phyloP scores from a whole-genome alignment of 2,797 vertebrate genomes.

The Enteromius viviparus region DNA sequence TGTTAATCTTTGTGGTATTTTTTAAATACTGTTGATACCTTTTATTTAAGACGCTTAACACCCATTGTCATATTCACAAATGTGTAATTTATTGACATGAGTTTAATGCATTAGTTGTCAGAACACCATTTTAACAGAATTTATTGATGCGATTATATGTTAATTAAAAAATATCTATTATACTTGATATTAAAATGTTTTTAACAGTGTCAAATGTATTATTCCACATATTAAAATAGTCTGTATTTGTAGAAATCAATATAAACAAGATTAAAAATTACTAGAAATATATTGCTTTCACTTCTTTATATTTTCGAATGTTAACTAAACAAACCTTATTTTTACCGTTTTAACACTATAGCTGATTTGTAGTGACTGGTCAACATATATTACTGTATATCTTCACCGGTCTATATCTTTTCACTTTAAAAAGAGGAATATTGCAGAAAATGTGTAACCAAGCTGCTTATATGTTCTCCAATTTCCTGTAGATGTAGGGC shows the following conservation, averaged over 20 bases:
- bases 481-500: conserved; percentile 64
- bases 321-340: neutral
- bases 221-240: neutral
- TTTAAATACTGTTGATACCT: neutral
- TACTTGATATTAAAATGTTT: neutral
- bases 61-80: neutral
- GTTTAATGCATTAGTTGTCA: neutral
- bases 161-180: neutral
- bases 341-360: neutral
- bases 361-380: neutral
- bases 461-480: conserved; percentile 66
- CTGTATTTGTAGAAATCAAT: neutral
- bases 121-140: neutral
- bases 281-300: neutral
- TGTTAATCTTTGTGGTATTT: neutral
- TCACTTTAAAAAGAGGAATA: conserved; percentile 50
- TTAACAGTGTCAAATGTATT: neutral
- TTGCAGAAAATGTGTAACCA: conserved; percentile 65
- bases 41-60: neutral
- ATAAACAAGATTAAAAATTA: neutral
- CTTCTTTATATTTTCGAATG: neutral
- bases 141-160: neutral
- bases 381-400: neutral
- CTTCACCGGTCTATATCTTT: conserved; percentile 11
- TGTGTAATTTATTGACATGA: neutral